Base-by-base conservation (phyloP, 2,888 invertebrate species). In the Hofmannophila pseudospretella region DNA sequence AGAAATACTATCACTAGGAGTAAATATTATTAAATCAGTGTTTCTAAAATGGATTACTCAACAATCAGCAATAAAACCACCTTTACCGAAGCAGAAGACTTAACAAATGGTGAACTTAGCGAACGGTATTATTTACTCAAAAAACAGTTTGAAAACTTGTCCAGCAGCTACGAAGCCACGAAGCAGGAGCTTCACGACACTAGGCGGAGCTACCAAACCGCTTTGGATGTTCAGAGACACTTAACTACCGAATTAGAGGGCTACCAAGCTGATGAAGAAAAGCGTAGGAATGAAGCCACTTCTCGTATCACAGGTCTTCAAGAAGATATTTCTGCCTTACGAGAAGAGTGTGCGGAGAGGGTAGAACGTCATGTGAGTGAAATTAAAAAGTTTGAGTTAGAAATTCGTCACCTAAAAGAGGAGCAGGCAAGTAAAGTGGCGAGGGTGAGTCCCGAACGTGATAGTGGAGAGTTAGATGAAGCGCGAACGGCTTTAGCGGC, bases 141-240 rank as follows among this genome's bases (percentile, higher is more conserved):
- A 52, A 80, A 78, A 56, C 85, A 86, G 50, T 76, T 66, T 43
- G 78, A 84, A 9, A 68, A 60, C 37, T 48, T 87, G 44, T 63
- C 72, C 2, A 69, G 49, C 38, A 74, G 63, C 31, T 82, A 70
- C 42, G 88, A 87, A 47, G 45, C 60, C 0, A 70, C 69, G 1
- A 80, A 85, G 54, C 87, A 88, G 49, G 86, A 88, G 46, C 56
- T 87, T 4, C 78, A 88, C 36, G 85, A 87, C 16, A 66, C 71
- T 0, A 75, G 57, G 46, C 60, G 86, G 46, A 78, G 70, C 45
- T 79, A 84, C 46, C 75, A 85, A 45, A 84, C 80, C 0, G 80
- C 86, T 12, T 51, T 84, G 30, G 87, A 87, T 36, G 72, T 82
- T 2, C 87, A 87, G 41, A 73, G 74, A 11, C 81, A 87, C 48